Base-by-base conservation (phyloP, 2,888 invertebrate genomes). In the Hartigia nigra region DNA sequence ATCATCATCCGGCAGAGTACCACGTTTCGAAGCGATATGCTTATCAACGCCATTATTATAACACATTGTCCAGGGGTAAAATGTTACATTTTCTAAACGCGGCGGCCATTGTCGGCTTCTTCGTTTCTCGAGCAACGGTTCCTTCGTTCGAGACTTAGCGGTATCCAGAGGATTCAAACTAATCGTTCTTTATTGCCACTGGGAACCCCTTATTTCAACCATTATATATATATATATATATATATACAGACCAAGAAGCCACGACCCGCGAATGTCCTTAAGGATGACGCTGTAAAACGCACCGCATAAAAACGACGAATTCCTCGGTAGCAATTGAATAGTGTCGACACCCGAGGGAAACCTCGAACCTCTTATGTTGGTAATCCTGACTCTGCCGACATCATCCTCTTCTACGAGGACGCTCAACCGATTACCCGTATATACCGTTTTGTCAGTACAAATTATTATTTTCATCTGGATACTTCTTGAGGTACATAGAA, bases 281-380 rank as follows among this genome's bases (percentile, higher is more conserved):
- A 55, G 55, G 55, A 55, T 55, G 55, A 55, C 37, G 31, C 75
- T 11, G 74, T 32, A 36, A 76, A 75, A 12, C 34, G 35, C 12
- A 55, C 35, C 31, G 23, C 32, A 36, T 31, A 78, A 78, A 78
- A 78, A 78, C 78, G 70, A 76, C 72, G 72, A 74, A 78, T 78
- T 78, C 78, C 78, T 75, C 39, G 69, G 76, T 70, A 78, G 75
- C 78, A 72, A 78, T 78, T 78, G 78, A 75, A 78, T 78, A 76
- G 37, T 70, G 78, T 75, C 78, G 78, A 75, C 34, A 55, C 55
- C 55, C 55, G 23, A 14, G 23, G 55, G 55, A 55, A 55, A 55
- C 23, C 55, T 23, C 55, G 55, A 55, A 23, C 55, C 9, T 55
- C 55, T 55, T 9, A 55, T 14, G 55, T 55, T 23, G 55, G 55